Evolutionary conservation across 2,888 invertebrate species (phyloP), one percentile per base, ranked within the genome.

Genomic region (Buathra laborator): DNA sequence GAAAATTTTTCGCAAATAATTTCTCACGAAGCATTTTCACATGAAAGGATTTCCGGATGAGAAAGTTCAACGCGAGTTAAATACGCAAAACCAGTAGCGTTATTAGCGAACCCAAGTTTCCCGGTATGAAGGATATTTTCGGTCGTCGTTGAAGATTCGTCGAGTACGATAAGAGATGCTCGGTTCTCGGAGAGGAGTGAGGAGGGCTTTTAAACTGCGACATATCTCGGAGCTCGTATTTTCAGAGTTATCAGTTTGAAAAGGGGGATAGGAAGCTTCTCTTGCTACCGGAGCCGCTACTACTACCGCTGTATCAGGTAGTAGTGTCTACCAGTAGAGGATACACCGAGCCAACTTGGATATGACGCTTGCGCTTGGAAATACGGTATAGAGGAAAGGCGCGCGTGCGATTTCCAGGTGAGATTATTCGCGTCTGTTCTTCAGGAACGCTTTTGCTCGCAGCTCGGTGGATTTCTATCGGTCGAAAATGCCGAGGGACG

Each of bases 371-470:
- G 32, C 24, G 43, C 66, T 43, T n/a, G 53, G n/a, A 64, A n/a
- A 46, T 59, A 79, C 64, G 43, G 56, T n/a, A 16, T 32, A 48
- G 62, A 24, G 51, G 16, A 24, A 14, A 19, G 59, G 46, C 59
- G 59, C 78, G 71, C 84, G 70, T 77, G 80, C 76, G 86, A 86
- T 86, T 77, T 80, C 74, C 78, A 86, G 83, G 84, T 74, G 79
- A 84, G 86, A 86, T 86, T 83, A 83, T 83, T 74, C 80, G n/a
- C 66, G 71, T 70, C 43, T 44, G 29, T 72, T 29, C 51, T 64
- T 71, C 51, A 71, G 24, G 29, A 53, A 68, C 53, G 46, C 48
- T 79, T 72, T 68, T 46, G 72, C 66, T 29, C 62, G 32, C 37
- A 71, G 51, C 44, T 19, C 44, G 72, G 46, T 48, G 71, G 74